Evolutionary conservation across 2,113 vertebrate genomes (phyloP), one percentile per base, ranked within the genome.

Genomic region (Chionomys nivalis): DNA sequence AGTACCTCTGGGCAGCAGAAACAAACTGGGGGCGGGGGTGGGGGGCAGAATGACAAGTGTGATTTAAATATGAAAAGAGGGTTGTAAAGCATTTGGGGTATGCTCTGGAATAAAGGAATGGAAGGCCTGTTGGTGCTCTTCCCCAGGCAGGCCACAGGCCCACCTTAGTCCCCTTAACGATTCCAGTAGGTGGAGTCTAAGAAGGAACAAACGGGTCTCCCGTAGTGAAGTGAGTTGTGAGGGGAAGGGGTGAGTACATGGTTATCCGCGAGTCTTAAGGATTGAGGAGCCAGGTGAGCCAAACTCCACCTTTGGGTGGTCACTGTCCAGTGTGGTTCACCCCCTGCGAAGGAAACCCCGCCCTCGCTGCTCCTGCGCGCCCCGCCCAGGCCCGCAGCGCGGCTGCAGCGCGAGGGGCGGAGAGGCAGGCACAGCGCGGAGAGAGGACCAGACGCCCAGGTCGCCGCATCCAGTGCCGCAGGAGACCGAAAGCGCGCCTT

Each of bases 311-410:
- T 2, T 3, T n/a, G 1, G 42, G 39, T n/a, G 81, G 94, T 39
- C 47, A 66, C 33, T 1, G 44, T 5, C 47, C 0, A 0, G 78
- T 19, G 73, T 28, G 13, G 49, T 17, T 23, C n/a, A 61, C 12
- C 87, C 61, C 93, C 26, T 0, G 85, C 94, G 82, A 82, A 49
- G 52, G 76, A 97, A 87, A 90, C 96, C 77, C 81, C 92, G 95
- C 97, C 94, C 89, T 89, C 58, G 3, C 95, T 42, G 86, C 93
- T 90, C 82, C 72, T 52, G 68, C 95, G 83, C 92, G 73, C 92
- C 97, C 93, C 97, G 96, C 97, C 97, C 97, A 97, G 94, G 95
- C 97, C 97, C 97, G 97, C 97, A 98, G 97, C 90, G 95, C 90
- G 19, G 96, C 97, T 97, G 97, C 97, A 97, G 96, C 96, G 97